Evolutionary conservation across 2,113 vertebrate genomes (phyloP), one percentile per base, ranked within the genome.

Genomic region (Odocoileus hemionus): DNA sequence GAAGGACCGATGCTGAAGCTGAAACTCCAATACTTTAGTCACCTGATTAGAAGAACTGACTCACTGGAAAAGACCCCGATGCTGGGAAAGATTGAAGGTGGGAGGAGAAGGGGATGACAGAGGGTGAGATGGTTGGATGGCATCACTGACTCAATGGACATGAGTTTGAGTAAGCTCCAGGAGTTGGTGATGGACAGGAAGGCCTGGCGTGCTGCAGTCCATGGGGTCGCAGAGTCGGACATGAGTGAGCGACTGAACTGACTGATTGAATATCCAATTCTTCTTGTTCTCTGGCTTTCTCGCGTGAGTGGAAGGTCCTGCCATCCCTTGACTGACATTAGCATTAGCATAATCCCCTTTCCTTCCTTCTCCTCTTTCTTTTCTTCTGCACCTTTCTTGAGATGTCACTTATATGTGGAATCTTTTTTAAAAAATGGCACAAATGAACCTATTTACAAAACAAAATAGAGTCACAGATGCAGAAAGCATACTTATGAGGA

Each of bases 181-280:
- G n/a, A 74, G 67, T 3, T 39, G n/a, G n/a, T 39, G 67, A 74
- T 74, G n/a, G 10, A 74, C n/a, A 39, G 19, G n/a, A n/a, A 23
- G 5, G n/a, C n/a, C n/a, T 23, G 10, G 19, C 1, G 0, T 39
- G n/a, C 19, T 23, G n/a, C n/a, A 23, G 19, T 74, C 19, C 10
- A 1, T 39, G 67, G 10, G 19, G 67, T 21, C 21, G 2, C 19
- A 70, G 67, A 74, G 67, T 39, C 0, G 2, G 67, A 74, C n/a
- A 39, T 0, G 0, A 39, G n/a, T 74, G 67, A 74, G 67, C 0
- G 5, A 74, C n/a, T 39, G n/a, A 39, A 39, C n/a, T 23, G 67
- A 70, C 64, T 70, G 64, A 12, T 12, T 39, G n/a, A 70, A 39
- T 23, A 70, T 21, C 19, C 67, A 39, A 3, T 39, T 39, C 36